Evolutionary conservation across 2,113 vertebrate genomes (phyloP), one percentile per base, ranked within the genome.

Genomic region (Symphodus melops): DNA sequence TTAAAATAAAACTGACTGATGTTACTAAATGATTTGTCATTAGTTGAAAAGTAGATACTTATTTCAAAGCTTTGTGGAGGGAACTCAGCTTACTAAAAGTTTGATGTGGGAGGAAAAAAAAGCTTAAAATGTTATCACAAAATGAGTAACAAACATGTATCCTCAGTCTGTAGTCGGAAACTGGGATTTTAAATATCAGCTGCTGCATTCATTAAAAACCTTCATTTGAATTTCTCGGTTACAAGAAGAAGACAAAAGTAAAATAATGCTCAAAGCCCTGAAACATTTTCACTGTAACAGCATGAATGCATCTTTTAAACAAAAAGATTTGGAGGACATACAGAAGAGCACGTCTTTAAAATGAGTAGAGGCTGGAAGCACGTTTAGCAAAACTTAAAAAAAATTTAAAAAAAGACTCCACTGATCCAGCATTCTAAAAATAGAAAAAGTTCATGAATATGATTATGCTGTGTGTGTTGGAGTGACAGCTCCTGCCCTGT

Each of bases 1-100:
- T 49, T 72, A n/a, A 81, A 81, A 85, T 87, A 66, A 58, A 86
- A 46, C 28, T 36, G 6, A 67, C 37, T 28, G 17, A 76, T 74
- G 48, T 42, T 63, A 56, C 42, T 72, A 62, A 70, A 44, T 12
- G n/a, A 36, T 21, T n/a, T 20, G 16, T 54, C 7, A 10, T 37
- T 61, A 41, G 21, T 49, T 12, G 33, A 3, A 49, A 57, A 13
- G n/a, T 3, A 62, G 20, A 58, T 56, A 48, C 28, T 19, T 44
- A 44, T 44, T 48, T 16, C 12, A 10, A 9, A 41, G 37, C 37
- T 39, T 4, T 39, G 7, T 8, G 7, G 37, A 39, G 8, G 9
- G 7, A 39, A 39, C 9, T 39, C 9, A 39, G 1, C 9, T 39
- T 1, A 41, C 39, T 41, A 10, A 66, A 53, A 44, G 58, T 5